Conservation (phyloP, 2,113 vertebrate genomes). For the Sisor rabdophorus region DNA sequence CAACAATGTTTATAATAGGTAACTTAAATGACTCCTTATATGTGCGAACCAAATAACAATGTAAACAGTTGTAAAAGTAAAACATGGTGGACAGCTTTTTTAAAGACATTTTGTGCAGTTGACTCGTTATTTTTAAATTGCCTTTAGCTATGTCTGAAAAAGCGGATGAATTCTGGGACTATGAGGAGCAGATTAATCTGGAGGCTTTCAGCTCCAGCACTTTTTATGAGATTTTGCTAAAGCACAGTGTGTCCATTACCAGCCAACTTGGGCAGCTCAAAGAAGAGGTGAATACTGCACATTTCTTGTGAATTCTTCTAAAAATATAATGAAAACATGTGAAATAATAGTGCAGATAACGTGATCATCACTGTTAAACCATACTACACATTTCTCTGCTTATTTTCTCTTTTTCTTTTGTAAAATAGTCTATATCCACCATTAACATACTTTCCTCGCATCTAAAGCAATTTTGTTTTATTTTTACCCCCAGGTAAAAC, state of each 20-base stretch:
- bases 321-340: constrained; percentile 39
- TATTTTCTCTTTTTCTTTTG: no score
- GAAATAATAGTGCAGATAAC: constrained; percentile 2
- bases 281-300: constrained; percentile 71
- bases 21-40: no score
- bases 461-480: neutral
- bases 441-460: no score
- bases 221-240: constrained; percentile 79
- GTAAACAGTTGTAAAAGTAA: no score
- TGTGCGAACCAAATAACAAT: no score
- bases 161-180: constrained; percentile 71
- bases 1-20: neutral
- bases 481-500: constrained; percentile 70
- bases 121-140: neutral
- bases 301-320: neutral
- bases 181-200: constrained; percentile 78
- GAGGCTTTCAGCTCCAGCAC: constrained; percentile 78
- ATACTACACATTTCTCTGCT: no score
- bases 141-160: constrained; percentile 36
- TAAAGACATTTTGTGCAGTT: neutral
- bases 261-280: constrained; percentile 73
- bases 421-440: no score
- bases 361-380: no score
- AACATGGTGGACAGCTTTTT: no score
- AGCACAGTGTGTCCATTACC: constrained; percentile 80